Base-by-base conservation (phyloP, 2,797 vertebrate genomes). In the Syncerus caffer region DNA sequence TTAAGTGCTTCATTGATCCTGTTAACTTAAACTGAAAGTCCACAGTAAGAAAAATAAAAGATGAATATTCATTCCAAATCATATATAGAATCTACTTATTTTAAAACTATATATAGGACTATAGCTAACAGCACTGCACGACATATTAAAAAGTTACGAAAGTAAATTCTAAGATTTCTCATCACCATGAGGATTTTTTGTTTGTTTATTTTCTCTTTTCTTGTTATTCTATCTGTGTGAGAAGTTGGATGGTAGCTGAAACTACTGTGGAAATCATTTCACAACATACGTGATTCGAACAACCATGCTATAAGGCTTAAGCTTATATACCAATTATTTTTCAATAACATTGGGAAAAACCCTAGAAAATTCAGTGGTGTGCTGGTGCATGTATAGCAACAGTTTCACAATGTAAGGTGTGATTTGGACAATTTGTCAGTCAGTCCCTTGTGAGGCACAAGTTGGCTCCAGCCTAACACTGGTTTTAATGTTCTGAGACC, bases 21-120 rank as follows among this genome's bases (percentile, higher is more conserved):
- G 42, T 27, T 62, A 85, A 92, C 31, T 85, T 60, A 60, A 85
- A 71, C 15, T 71, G 71, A 94, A 60, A 88, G 27, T n/a, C 27
- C n/a, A 87, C 9, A 64, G 23, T 94, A 88, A 87, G 31, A 91
- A 89, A 67, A 94, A 55, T 31, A 87, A 93, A 90, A 31, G 21
- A 83, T 71, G 3, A 57, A 67, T 82, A 80, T 58, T 84, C 53
- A 90, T 95, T 94, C 57, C 74, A 95, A 92, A 60, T 95, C 60
- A 64, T 34, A 93, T 87, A 4, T 47, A 57, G 67, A 74, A 91
- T 45, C 9, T 53, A 82, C 84, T 89, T 87, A 60, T 82, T 85
- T 90, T 93, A 53, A 92, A 90, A 25, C 11, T 31, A 53, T 47
- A 23, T 34, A 12, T 78, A 90, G 17, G 53, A 96, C 82, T 45